Evolutionary conservation across 2,113 vertebrate genomes (phyloP).

Genomic region (Cercopithecus mona): DNA sequence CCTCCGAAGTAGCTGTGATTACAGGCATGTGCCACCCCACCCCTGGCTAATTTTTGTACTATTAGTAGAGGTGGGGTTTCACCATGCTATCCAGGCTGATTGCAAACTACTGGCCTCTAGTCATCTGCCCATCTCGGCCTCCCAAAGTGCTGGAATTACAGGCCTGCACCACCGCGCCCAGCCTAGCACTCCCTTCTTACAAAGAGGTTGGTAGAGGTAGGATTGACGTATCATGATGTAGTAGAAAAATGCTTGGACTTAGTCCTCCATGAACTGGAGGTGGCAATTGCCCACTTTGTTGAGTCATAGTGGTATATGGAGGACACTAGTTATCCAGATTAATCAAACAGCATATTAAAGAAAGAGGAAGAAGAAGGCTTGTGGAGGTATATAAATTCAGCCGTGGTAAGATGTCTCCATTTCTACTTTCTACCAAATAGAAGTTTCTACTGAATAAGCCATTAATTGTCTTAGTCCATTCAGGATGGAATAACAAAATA

Average conservation of each 20-base stretch:
- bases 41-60: no score
- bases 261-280: not conserved
- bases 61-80: no score
- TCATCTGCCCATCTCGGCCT: no score
- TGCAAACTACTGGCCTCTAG: no score
- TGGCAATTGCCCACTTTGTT: not conserved
- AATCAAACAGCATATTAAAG: not conserved
- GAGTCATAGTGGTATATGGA: not conserved
- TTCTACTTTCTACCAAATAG: not conserved
- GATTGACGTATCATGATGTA: not conserved
- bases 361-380: not conserved
- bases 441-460: not conserved
- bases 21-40: no score
- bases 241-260: not conserved
- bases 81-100: no score
- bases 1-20: no score
- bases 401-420: not conserved
- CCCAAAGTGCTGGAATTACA: no score
- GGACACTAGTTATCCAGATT: not conserved
- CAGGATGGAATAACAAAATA: not conserved
- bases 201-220: not conserved
- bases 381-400: not conserved
- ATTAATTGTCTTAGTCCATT: not conserved
- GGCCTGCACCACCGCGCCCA: not conserved
- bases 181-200: not conserved